Evolutionary conservation across 1,140 invertebrate genomes (phyloP).

Genomic region (Acromyrmex charruanus): DNA sequence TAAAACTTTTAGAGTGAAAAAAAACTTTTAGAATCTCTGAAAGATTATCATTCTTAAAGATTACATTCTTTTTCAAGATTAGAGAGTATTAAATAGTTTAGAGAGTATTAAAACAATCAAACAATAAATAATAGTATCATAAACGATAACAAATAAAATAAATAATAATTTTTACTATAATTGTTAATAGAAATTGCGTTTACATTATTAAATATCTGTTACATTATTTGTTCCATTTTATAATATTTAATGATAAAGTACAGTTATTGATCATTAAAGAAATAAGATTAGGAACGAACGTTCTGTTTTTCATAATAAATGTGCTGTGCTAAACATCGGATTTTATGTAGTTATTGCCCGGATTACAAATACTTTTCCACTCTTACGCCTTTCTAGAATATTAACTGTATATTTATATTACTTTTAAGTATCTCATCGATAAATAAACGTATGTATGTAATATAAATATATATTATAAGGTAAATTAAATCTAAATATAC

Average conservation of each 20-base stretch:
- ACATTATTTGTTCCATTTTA: not conserved
- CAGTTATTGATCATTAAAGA: not conserved
- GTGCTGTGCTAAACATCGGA: constrained; percentile 33
- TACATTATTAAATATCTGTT: not conserved
- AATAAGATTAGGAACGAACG: constrained; percentile 10
- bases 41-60: too few species aligned
- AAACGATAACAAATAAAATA: not conserved
- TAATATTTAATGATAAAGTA: not conserved
- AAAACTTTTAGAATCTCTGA: too few species aligned
- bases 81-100: too few species aligned
- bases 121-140: not conserved
- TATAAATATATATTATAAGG: too few species aligned
- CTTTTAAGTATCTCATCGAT: not conserved
- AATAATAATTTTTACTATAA: not conserved
- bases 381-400: constrained; percentile 37
- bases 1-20: too few species aligned
- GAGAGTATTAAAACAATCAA: not conserved
- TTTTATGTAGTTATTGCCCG: constrained; percentile 18
- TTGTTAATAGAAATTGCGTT: not conserved
- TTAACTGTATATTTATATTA: not conserved
- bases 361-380: constrained; percentile 40
- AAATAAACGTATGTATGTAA: not conserved
- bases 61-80: too few species aligned
- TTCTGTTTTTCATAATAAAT: constrained; percentile 31
- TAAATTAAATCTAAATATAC: not conserved